Evolutionary conservation across 2,113 vertebrate genomes (phyloP), one percentile per base, ranked within the genome.

Genomic region (Eclectus roratus): DNA sequence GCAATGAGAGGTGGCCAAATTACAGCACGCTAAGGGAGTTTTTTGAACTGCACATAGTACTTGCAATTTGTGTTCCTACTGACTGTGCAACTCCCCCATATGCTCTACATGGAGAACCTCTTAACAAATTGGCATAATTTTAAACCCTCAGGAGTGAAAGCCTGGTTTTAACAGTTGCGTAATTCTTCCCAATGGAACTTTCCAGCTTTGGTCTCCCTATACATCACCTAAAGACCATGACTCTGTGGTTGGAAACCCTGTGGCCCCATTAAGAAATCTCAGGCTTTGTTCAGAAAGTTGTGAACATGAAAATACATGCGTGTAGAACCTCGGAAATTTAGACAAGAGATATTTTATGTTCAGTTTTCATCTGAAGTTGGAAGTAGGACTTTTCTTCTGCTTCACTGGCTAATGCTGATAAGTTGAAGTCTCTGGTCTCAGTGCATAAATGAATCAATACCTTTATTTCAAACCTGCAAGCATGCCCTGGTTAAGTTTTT

Each of bases 261-360:
- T 47, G 73, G 55, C 33, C 39, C 44, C 63, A 52, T 60, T 44
- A 81, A 64, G 27, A 55, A 76, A 56, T 18, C 66, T 35, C 65
- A 47, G 60, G 65, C 17, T 52, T 61, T 35, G 9, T 63, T 89
- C 56, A 68, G 33, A 68, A 87, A 71, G 18, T 60, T 87, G 39
- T 50, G 23, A 91, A 23, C 0, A 1, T 37, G 43, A 80, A 74
- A 70, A 43, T 11, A 3, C 1, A 58, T 0, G 1, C 9, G 3
- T 41, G 8, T 23, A 46, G 52, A 80, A 64, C 14, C 24, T 12
- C 69, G 46, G 35, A 81, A 81, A 64, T 76, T 44, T 10, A 68
- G 44, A 31, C 58, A 93, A 55, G 5, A 41, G 24, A 20, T 56
- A 43, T 29, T 74, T 47, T 18, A 68, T 10, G 8, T 20, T 72